Base-by-base conservation (phyloP, 2,797 vertebrate genomes). In the Pipistrellus pipistrellus region DNA sequence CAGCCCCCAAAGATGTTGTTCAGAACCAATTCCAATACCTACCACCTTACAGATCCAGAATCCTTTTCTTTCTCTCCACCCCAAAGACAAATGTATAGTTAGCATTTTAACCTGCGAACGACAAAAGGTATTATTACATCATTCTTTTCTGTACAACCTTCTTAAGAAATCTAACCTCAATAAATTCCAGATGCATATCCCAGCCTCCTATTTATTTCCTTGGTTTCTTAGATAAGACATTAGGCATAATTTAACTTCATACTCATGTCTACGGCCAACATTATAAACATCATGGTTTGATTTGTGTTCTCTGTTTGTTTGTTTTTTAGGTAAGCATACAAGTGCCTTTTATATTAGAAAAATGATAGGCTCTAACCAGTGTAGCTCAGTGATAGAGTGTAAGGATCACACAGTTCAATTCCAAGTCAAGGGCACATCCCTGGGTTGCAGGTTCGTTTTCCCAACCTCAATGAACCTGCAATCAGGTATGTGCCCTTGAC, bases 31-130 rank as follows among this genome's bases (percentile, higher is more conserved):
- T 80, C 51, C 62, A 81, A 8, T 27, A 55, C 44, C 14, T 12
- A 85, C 32, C 62, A 82, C 78, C 17, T 88, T 3, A 2, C 18
- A 87, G 68, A 78, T 25, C 3, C 91, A 92, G 27, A 96, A 84
- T 66, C 23, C 17, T 85, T 73, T 88, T 66, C 44, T 51, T n/a
- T 55, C 57, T 85, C 32, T 57, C 46, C 20, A 73, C 17, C 18
- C 30, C 85, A 72, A 66, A 68, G 27, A 87, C 14, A 17, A 21
- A 66, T 18, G 1, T 44, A 21, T 3, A 2, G 11, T 85, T 57
- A 69, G 12, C 25, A 41, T 84, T 81, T 46, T 72, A 86, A 66
- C 6, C 11, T 6, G 83, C 77, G 48, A 35, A 77, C 55, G 8
- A n/a, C 21, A 81, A 84, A 82, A 76, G 15, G 13, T 72, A 30